Conservation (phyloP, 2,888 invertebrate species). For the Eustalomyia histrio region DNA sequence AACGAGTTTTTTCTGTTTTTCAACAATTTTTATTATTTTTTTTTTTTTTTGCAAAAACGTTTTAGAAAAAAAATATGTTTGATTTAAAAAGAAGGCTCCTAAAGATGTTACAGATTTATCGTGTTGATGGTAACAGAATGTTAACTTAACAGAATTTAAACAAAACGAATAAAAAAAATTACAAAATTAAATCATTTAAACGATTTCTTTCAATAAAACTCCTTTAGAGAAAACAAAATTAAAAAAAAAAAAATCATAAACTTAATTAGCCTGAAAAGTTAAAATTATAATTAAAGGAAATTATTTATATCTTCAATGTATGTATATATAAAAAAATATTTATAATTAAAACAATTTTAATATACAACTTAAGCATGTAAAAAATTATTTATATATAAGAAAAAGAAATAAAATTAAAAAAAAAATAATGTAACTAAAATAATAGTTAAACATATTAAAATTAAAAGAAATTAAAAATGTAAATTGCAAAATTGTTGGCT, state of each 20-base stretch:
- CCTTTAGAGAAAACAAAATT: neutral
- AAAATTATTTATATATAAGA: conserved; percentile 64
- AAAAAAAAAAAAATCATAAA: neutral
- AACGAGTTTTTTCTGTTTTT: no score
- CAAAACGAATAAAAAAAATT: no score
- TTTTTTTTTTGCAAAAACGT: no score
- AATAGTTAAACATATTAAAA: conserved; percentile 35
- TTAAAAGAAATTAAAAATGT: conserved; percentile 12
- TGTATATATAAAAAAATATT: conserved; percentile 21
- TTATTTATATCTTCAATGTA: conserved; percentile 15
- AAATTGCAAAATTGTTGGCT: neutral
- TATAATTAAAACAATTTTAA: conserved; percentile 44
- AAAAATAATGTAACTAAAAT: conserved; percentile 12
- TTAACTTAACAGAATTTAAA: no score
- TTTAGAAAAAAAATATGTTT: no score
- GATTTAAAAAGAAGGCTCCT: no score
- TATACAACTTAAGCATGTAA: conserved; percentile 64
- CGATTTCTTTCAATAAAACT: neutral
- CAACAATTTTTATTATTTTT: no score
- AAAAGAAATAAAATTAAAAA: conserved; percentile 4
- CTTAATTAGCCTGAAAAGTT: neutral
- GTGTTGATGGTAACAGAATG: no score
- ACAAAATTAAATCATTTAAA: no score
- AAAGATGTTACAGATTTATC: no score
- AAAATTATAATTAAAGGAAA: neutral